Percentiles rank a stretch among this genome's conserved stretches.
phyloP scores from a whole-genome alignment of 2,888 invertebrate species.

The Ypsolopha scabrella region DNA sequence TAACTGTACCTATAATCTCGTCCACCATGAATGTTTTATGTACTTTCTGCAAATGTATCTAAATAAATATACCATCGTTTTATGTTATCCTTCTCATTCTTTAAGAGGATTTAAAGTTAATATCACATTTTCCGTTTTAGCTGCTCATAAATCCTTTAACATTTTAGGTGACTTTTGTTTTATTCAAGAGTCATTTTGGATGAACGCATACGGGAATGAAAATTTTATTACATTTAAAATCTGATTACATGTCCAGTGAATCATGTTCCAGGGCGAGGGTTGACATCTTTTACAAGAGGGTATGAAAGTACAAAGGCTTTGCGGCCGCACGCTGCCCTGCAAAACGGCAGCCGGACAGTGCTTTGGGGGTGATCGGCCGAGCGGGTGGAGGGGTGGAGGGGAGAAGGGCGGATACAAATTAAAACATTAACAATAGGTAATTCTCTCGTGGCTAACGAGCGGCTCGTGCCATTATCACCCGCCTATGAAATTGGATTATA shows the following conservation, averaged over 20 bases:
- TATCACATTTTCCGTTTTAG: too few relatives aligned
- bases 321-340: conserved; percentile 8
- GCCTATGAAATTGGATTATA: conserved; percentile 56
- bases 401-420: conserved; percentile 47
- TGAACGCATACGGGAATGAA: too few relatives aligned
- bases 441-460: conserved; percentile 56
- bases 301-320: conserved; percentile 9
- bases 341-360: neutral
- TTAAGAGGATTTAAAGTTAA: too few relatives aligned
- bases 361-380: neutral
- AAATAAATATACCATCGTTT: too few relatives aligned
- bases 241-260: neutral
- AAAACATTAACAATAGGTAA: conserved; percentile 65
- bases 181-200: neutral
- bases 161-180: neutral
- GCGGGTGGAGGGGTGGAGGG: neutral
- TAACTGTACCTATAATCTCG: too few relatives aligned
- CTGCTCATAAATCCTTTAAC: neutral
- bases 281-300: conserved; percentile 7
- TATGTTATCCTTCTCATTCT: too few relatives aligned
- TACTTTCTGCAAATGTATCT: too few relatives aligned
- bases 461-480: conserved; percentile 50
- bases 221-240: neutral
- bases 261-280: conserved; percentile 4
- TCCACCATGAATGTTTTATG: too few relatives aligned